Percentiles rank a stretch among this genome's conserved stretches.
Conservation (phyloP, 2,113 vertebrate species). For the Ammodytes dubius region DNA sequence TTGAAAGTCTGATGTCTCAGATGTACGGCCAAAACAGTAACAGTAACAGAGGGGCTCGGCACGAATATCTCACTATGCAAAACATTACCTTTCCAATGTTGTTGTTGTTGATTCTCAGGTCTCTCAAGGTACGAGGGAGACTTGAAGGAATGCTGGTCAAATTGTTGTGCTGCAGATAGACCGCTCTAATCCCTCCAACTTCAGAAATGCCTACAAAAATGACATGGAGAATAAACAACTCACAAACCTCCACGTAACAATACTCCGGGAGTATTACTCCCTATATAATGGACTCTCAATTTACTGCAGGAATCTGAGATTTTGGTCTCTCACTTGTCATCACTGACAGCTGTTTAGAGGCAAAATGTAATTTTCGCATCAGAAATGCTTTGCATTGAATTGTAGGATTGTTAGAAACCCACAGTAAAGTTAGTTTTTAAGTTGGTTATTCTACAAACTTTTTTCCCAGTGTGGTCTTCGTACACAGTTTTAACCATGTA, state of each 20-base stretch:
- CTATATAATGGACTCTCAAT: no score
- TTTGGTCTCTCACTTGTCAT: no score
- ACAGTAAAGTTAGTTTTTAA: no score
- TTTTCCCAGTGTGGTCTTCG: no score
- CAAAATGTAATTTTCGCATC: no score
- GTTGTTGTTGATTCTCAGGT: conserved; percentile 93
- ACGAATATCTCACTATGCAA: not conserved
- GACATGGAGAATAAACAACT: not conserved
- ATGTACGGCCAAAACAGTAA: not conserved
- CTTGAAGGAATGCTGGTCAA: conserved; percentile 90
- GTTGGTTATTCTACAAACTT: no score
- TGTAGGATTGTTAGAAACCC: no score
- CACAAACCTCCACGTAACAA: not conserved
- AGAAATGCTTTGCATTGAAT: no score
- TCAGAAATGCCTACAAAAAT: conserved; percentile 86
- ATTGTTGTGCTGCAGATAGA: conserved; percentile 96
- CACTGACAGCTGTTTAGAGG: no score
- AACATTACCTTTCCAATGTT: conserved; percentile 87
- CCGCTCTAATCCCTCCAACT: conserved; percentile 88
- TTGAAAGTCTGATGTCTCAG: conserved; percentile 3
- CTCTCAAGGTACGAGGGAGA: conserved; percentile 89
- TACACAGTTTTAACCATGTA: no score
- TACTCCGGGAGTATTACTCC: not conserved
- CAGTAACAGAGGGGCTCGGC: not conserved
- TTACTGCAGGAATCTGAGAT: no score